These are phyloP conservation scores for Anticlea derivata DNA, from an alignment of 2,888 invertebrate species.

Conservation along the genomic window DNA sequence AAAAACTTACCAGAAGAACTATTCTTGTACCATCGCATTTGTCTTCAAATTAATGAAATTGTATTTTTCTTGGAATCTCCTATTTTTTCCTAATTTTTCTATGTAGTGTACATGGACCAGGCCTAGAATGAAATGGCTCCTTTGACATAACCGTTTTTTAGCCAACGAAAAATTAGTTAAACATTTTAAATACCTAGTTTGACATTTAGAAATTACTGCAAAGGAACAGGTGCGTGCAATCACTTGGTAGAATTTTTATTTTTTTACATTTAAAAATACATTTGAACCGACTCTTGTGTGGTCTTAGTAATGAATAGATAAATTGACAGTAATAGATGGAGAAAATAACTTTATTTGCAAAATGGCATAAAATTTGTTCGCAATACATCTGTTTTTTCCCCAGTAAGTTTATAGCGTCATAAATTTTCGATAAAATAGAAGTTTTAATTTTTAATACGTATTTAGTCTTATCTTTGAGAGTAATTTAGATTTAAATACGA, in stretches of 20 bases:
- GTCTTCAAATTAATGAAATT: too few relatives aligned
- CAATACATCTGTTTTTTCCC: too few relatives aligned
- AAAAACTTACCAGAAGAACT: too few relatives aligned
- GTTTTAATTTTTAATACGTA: background rate
- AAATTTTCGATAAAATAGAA: constrained; percentile 1
- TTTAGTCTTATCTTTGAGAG: background rate
- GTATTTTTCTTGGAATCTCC: too few relatives aligned
- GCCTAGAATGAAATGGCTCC: too few relatives aligned
- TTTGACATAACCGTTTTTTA: constrained; percentile 5
- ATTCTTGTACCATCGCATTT: too few relatives aligned
- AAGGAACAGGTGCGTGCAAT: constrained; percentile 49
- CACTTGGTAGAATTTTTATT: constrained; percentile 42
- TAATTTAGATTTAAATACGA: background rate
- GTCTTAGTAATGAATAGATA: constrained; percentile 38
- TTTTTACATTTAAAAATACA: constrained; percentile 33
- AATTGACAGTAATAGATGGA: constrained; percentile 21
- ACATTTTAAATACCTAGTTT: constrained; percentile 40
- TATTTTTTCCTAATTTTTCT: too few relatives aligned
- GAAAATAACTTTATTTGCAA: constrained; percentile 10
- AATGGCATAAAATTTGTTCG: constrained; percentile 8
- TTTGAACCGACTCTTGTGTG: constrained; percentile 47
- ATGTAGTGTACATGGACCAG: too few relatives aligned
- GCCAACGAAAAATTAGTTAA: constrained; percentile 37
- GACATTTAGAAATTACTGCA: constrained; percentile 47
- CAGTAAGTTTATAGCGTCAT: background rate